phyloP scores from a whole-genome alignment of 1,140 invertebrate species.

The Cotesia vestalis region DNA sequence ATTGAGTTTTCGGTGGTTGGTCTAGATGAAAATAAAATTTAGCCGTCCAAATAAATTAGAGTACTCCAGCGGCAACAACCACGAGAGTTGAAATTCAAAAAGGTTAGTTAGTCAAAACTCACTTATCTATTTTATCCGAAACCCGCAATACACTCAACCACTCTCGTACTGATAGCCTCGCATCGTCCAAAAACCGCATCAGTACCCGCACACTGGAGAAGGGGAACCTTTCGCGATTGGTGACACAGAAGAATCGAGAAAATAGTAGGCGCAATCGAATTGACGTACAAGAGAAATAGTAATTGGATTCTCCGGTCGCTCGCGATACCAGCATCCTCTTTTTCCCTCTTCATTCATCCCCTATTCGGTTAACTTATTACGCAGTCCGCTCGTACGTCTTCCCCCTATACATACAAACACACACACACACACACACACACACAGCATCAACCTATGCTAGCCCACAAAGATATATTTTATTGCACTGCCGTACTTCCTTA shows the following conservation, averaged over 20 bases:
- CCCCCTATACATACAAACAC: neutral
- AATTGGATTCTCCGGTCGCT: constrained; percentile 21
- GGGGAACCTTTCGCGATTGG: neutral
- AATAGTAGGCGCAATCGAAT: constrained; percentile 20
- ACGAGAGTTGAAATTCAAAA: neutral
- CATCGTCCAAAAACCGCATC: neutral
- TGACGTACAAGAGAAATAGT: constrained; percentile 16
- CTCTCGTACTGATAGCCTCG: neutral
- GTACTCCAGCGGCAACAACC: neutral
- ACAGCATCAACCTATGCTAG: neutral
- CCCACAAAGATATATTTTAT: constrained; percentile 39
- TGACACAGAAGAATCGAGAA: constrained; percentile 21
- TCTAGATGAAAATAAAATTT: neutral
- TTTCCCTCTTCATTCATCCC: neutral
- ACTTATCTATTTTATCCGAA: constrained; percentile 3
- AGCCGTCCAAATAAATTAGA: neutral
- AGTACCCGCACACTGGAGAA: neutral
- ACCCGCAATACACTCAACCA: neutral
- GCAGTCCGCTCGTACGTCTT: neutral
- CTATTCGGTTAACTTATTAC: constrained; percentile 22
- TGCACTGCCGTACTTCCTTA: too few relatives aligned
- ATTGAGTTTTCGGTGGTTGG: too few relatives aligned
- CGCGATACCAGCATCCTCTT: constrained; percentile 3
- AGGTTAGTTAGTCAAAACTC: constrained; percentile 14
- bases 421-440: neutral